A percentile compares a stretch with the other conserved stretches of the same genome.
Evolutionary conservation across 2,888 invertebrate species (phyloP).

Genomic region (Orthosia gothica): DNA sequence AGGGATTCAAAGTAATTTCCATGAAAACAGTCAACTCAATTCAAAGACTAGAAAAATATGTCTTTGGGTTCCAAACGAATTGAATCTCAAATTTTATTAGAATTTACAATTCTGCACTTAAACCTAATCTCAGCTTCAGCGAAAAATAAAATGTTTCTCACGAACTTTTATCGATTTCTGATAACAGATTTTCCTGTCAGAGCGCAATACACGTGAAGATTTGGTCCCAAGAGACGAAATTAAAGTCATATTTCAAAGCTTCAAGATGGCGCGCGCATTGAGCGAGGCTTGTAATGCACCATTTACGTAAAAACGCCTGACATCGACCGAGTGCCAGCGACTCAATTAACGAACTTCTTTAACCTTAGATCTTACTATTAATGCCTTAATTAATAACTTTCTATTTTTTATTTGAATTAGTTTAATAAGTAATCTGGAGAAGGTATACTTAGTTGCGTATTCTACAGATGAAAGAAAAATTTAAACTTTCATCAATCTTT

Average conservation of each 20-base stretch:
- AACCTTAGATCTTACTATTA: slow-evolving; percentile 23
- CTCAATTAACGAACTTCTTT: slow-evolving; percentile 39
- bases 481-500: background rate
- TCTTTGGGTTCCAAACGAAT: slow-evolving; percentile 18
- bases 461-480: background rate
- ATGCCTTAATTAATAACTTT: slow-evolving; percentile 8
- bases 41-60: slow-evolving; percentile 20
- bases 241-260: slow-evolving; percentile 74
- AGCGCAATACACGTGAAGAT: slow-evolving; percentile 67
- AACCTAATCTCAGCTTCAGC: slow-evolving; percentile 25
- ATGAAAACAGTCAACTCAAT: slow-evolving; percentile 12
- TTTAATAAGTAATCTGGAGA: background rate
- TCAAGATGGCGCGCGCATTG: slow-evolving; percentile 60
- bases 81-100: slow-evolving; percentile 32
- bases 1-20: slow-evolving; percentile 8
- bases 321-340: slow-evolving; percentile 43
- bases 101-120: slow-evolving; percentile 39
- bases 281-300: slow-evolving; percentile 55
- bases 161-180: slow-evolving; percentile 69
- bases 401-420: slow-evolving; percentile 1
- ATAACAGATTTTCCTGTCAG: slow-evolving; percentile 71
- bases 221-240: slow-evolving; percentile 74
- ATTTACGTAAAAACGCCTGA: slow-evolving; percentile 60
- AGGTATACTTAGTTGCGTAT: background rate
- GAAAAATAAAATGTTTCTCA: slow-evolving; percentile 33